These are phyloP conservation scores for Novumbra hubbsi DNA, from an alignment of 2,797 vertebrate genomes.

Conservation along the genomic window DNA sequence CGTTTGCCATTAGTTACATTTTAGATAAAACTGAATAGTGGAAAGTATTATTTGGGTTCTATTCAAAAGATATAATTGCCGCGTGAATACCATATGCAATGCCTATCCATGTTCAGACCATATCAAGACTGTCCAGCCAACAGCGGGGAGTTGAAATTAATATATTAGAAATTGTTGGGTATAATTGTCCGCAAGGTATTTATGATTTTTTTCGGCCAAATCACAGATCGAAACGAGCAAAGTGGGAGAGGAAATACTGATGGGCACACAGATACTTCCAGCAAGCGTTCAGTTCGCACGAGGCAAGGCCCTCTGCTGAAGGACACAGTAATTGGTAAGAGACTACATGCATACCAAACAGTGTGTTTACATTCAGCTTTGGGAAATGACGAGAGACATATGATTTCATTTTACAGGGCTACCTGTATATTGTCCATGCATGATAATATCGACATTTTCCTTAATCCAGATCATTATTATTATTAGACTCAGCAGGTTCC, in stretches of 20 bases:
- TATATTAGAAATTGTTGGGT: not conserved
- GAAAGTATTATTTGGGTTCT: no score
- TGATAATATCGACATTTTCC: not conserved
- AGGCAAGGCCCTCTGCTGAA: slow-evolving; percentile 42
- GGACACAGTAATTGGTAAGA: slow-evolving; percentile 43
- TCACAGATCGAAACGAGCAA: slow-evolving; percentile 19
- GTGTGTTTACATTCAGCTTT: not conserved
- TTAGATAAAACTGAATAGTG: no score
- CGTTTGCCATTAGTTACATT: no score
- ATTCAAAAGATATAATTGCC: no score
- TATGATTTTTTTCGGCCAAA: slow-evolving; percentile 1
- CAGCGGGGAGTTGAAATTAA: not conserved
- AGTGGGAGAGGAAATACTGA: slow-evolving; percentile 8
- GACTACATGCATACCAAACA: not conserved
- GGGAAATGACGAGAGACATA: not conserved
- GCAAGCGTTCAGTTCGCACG: not conserved
- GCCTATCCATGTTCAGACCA: not conserved
- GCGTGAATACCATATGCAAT: not conserved
- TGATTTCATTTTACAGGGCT: not conserved
- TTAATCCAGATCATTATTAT: not conserved
- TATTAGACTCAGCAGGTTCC: no score
- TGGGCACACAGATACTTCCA: slow-evolving; percentile 23
- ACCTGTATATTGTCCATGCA: not conserved
- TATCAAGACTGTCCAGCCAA: not conserved
- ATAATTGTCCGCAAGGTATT: no score